These are phyloP conservation scores for Chrysochloris asiatica DNA, from an alignment of 2,113 vertebrate species.

Conservation along the genomic window DNA sequence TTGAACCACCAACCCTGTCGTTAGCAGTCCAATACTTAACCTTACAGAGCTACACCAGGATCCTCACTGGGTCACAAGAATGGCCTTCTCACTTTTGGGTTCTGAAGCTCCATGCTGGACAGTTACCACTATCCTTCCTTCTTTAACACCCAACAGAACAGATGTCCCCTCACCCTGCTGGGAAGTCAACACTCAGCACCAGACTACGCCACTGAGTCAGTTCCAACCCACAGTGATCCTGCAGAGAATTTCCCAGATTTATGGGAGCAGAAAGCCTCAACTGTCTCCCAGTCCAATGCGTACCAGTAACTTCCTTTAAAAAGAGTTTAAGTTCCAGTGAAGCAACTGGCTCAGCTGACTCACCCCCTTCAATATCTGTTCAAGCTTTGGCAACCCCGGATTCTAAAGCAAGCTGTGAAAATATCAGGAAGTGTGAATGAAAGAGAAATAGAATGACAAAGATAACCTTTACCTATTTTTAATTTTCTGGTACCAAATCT, in stretches of 20 bases:
- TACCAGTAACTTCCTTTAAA: too few relatives aligned
- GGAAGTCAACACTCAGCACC: not conserved
- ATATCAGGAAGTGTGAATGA: conserved; percentile 14
- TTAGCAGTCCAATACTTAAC: too few relatives aligned
- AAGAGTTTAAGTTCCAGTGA: too few relatives aligned
- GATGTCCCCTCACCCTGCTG: not conserved
- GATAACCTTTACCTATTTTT: not conserved
- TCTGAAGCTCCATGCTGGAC: not conserved
- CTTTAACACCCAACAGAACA: not conserved
- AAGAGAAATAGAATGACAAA: conserved; percentile 35
- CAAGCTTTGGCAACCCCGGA: not conserved
- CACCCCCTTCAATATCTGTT: not conserved
- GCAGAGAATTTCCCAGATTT: too few relatives aligned
- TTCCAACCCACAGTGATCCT: too few relatives aligned
- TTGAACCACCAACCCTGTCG: too few relatives aligned
- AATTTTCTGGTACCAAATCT: not conserved
- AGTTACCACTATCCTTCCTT: not conserved
- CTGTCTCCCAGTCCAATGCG: too few relatives aligned
- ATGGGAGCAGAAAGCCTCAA: too few relatives aligned
- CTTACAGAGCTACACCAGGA: too few relatives aligned
- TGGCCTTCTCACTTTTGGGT: not conserved
- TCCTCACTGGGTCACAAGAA: not conserved
- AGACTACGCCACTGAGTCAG: not conserved
- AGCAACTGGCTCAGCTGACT: not conserved
- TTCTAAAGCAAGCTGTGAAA: conserved; percentile 33